A percentile compares a stretch with the other conserved stretches of the same genome.
phyloP scores from a whole-genome alignment of 2,797 vertebrate species.

The Leuciscus waleckii region DNA sequence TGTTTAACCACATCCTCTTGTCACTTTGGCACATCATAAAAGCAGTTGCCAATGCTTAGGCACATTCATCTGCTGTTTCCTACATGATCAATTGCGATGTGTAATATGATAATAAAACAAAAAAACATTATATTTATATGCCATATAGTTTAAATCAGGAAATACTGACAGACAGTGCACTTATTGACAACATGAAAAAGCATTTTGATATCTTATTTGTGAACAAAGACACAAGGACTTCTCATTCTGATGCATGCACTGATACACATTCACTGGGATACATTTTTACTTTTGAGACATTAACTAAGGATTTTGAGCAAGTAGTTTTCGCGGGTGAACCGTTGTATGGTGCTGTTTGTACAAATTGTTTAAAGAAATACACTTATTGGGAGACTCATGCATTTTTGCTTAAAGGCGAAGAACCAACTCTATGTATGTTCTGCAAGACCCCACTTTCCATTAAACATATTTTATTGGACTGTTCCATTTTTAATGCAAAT shows the following conservation, averaged over 20 bases:
- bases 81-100: no score
- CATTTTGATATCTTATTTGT: not conserved
- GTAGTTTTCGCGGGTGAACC: not conserved
- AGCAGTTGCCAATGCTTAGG: no score
- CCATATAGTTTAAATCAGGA: not conserved
- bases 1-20: no score
- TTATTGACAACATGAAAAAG: not conserved
- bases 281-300: not conserved
- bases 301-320: not conserved
- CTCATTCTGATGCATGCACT: not conserved
- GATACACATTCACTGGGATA: not conserved
- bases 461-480: no score
- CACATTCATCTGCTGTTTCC: no score
- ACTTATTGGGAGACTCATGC: not conserved
- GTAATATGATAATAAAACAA: no score
- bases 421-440: no score
- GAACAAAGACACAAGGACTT: not conserved
- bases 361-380: not conserved
- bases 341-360: not conserved
- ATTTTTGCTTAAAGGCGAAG: no score
- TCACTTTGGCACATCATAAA: no score
- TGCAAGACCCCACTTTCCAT: no score
- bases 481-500: no score
- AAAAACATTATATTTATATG: no score
- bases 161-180: not conserved